Conservation (phyloP, 2,113 vertebrate genomes). For the Tetrax tetrax region DNA sequence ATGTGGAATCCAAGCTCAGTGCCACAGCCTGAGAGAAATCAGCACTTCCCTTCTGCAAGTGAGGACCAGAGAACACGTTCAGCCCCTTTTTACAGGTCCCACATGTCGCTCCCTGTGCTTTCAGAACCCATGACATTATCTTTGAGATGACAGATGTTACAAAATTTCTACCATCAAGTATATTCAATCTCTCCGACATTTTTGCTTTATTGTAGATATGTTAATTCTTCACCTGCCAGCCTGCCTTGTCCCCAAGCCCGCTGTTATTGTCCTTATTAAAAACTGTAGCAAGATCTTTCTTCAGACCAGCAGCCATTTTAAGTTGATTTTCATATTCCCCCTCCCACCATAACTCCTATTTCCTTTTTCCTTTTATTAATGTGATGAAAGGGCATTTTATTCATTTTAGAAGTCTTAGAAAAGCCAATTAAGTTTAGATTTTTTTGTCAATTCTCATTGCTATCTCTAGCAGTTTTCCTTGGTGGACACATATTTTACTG, state of each 20-base stretch:
- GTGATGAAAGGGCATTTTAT: background rate
- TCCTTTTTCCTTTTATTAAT: background rate
- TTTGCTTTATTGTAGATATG: background rate
- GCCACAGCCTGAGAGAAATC: background rate
- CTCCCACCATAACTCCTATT: background rate
- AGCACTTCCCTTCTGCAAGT: background rate
- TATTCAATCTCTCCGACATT: background rate
- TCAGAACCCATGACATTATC: background rate
- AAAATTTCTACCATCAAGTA: background rate
- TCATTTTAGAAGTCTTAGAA: background rate
- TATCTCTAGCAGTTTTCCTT: background rate
- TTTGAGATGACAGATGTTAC: background rate
- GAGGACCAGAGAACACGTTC: background rate
- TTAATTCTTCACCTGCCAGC: background rate
- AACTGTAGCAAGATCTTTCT: background rate
- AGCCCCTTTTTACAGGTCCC: background rate
- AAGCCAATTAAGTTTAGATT: background rate
- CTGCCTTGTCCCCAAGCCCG: background rate
- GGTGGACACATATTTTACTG: background rate
- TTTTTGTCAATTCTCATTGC: background rate
- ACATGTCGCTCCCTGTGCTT: background rate
- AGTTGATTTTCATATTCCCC: background rate
- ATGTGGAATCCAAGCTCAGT: background rate
- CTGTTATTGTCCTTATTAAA: background rate
- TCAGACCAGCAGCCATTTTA: background rate